Conservation (phyloP, 2,888 invertebrate genomes). For the Chrysopilus asiliformis region DNA sequence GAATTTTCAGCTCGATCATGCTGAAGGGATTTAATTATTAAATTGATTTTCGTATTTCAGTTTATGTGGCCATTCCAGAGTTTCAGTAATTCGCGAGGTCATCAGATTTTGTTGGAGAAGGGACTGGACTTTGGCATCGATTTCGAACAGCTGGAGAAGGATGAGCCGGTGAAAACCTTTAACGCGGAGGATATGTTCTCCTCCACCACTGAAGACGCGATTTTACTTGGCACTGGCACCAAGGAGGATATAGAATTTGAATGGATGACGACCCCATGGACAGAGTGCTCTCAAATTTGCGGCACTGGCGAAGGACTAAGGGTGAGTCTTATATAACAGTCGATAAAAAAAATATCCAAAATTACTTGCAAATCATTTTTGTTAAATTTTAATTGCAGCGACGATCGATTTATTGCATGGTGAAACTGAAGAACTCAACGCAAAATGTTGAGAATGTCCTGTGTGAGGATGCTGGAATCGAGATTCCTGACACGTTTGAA, state of each 20-base stretch:
- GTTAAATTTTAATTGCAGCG: slow-evolving; percentile 40
- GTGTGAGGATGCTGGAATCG: slow-evolving; percentile 57
- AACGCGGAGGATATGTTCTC: slow-evolving; percentile 19
- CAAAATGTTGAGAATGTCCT: slow-evolving; percentile 48
- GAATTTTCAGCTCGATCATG: no score
- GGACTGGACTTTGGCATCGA: slow-evolving; percentile 35
- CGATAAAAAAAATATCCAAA: not conserved
- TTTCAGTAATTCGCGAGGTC: slow-evolving; percentile 54
- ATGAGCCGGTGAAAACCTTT: slow-evolving; percentile 24
- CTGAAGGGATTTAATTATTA: no score
- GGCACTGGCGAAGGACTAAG: slow-evolving; percentile 48
- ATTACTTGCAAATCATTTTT: not conserved
- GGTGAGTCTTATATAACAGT: slow-evolving; percentile 26
- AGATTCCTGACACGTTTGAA: slow-evolving; percentile 47
- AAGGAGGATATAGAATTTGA: slow-evolving; percentile 47
- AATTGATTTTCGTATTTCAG: no score
- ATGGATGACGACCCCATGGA: slow-evolving; percentile 78
- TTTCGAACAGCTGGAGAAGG: slow-evolving; percentile 29
- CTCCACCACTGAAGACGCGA: slow-evolving; percentile 15
- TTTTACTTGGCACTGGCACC: slow-evolving; percentile 8
- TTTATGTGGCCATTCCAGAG: slow-evolving; percentile 74
- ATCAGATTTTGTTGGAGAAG: slow-evolving; percentile 45
- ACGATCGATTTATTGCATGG: slow-evolving; percentile 59
- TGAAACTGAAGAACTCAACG: slow-evolving; percentile 40
- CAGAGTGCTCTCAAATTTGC: slow-evolving; percentile 71